Conservation (phyloP, 2,888 invertebrate genomes). For the Lumbricus terrestris region DNA sequence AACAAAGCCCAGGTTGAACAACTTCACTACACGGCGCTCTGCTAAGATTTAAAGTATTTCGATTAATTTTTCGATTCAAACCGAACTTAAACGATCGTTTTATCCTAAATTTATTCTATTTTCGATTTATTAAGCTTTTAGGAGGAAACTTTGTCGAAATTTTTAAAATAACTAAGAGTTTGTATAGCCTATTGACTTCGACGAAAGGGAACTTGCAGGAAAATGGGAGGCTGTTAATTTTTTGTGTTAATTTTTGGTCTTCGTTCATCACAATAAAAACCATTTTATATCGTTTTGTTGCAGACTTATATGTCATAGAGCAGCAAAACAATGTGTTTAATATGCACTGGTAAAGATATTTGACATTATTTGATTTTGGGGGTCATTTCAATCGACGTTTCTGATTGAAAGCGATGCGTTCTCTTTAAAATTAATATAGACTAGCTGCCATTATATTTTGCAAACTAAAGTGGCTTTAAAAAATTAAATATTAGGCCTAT, state of each 20-base stretch:
- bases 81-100: not conserved
- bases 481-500: not conserved
- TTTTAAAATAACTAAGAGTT: not conserved
- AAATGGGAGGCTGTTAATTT: not conserved
- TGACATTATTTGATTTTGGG: not conserved
- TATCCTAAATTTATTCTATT: not conserved
- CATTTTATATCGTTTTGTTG: not conserved
- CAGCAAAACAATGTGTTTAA: not conserved
- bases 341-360: not conserved
- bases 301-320: not conserved
- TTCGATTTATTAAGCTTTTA: not conserved
- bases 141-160: not conserved
- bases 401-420: too few species aligned
- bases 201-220: not conserved
- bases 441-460: too few species aligned
- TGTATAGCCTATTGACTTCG: not conserved
- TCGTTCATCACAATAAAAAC: not conserved
- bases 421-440: too few species aligned
- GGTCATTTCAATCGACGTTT: not conserved
- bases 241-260: too few species aligned
- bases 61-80: not conserved
- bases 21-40: not conserved
- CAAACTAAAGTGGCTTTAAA: not conserved
- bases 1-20: not conserved
- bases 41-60: not conserved